Conservation (phyloP, 2,113 vertebrate species). For the Bufo bufo region DNA sequence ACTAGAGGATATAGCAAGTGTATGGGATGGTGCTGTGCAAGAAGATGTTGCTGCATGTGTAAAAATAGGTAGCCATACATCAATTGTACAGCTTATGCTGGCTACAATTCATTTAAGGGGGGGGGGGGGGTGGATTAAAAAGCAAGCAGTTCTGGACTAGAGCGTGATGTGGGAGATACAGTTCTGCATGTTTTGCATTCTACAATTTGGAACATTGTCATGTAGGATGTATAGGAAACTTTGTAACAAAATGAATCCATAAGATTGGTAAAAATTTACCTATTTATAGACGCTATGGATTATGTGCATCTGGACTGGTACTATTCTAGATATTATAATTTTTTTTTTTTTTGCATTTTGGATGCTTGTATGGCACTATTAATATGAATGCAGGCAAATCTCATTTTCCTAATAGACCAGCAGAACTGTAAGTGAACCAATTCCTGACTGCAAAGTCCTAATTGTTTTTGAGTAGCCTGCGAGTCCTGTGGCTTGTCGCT, state of each 20-base stretch:
- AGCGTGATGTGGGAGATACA: slow-evolving; percentile 65
- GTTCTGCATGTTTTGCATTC: slow-evolving; percentile 65
- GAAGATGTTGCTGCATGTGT: slow-evolving; percentile 68
- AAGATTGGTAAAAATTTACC: background rate
- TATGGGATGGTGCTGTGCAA: slow-evolving; percentile 38
- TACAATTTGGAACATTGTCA: slow-evolving; percentile 65
- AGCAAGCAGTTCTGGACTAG: slow-evolving; percentile 66
- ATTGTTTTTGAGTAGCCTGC: slow-evolving; percentile 71
- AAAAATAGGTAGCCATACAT: slow-evolving; percentile 83
- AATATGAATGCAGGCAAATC: background rate
- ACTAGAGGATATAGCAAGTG: background rate
- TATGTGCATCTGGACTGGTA: background rate
- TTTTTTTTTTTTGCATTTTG: background rate
- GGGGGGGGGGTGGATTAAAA: slow-evolving; percentile 48
- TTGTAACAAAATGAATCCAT: background rate
- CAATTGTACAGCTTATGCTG: slow-evolving; percentile 78
- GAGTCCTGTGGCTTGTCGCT: slow-evolving; percentile 73
- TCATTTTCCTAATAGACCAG: background rate
- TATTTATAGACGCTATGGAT: background rate
- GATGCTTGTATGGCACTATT: background rate
- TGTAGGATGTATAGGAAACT: slow-evolving; percentile 69
- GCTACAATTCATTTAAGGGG: slow-evolving; percentile 71
- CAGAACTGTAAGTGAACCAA: slow-evolving; percentile 64
- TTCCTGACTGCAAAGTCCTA: slow-evolving; percentile 71
- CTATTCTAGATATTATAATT: too few relatives aligned